phyloP scores from a whole-genome alignment of 2,113 vertebrate species.

The Hemiprocne comata region DNA sequence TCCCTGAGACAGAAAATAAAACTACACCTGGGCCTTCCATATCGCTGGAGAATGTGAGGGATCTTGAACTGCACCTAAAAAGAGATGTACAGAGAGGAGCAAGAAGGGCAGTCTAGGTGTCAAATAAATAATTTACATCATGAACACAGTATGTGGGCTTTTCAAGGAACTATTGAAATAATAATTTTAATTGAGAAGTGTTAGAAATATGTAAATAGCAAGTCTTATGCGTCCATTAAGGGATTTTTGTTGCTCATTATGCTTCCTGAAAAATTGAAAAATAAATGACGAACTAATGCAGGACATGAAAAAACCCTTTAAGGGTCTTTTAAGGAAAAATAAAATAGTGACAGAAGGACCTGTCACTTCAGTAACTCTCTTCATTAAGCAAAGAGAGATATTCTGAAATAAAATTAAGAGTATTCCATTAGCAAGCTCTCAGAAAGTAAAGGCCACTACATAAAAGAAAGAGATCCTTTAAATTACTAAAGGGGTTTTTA shows the following conservation, averaged over 20 bases:
- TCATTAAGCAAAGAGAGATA: not conserved
- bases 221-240: not conserved
- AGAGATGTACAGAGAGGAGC: not conserved
- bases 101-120: not conserved
- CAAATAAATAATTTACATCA: not conserved
- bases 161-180: not conserved
- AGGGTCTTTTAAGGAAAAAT: not conserved
- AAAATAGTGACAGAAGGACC: not conserved
- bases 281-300: not conserved
- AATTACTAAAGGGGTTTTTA: not conserved
- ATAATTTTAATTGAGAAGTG: not conserved
- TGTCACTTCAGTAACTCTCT: not conserved
- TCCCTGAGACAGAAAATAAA: not conserved
- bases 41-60: not conserved
- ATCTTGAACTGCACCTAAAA: not conserved
- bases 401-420: not conserved
- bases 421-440: not conserved
- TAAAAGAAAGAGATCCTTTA: not conserved
- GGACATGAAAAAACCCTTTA: not conserved
- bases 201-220: not conserved
- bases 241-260: not conserved
- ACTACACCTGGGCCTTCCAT: not conserved
- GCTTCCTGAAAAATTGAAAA: not conserved
- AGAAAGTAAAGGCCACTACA: not conserved
- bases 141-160: not conserved